Evolutionary conservation across 2,888 invertebrate species (phyloP), one percentile per base, ranked within the genome.

Genomic region (Cheilosia vernalis): DNA sequence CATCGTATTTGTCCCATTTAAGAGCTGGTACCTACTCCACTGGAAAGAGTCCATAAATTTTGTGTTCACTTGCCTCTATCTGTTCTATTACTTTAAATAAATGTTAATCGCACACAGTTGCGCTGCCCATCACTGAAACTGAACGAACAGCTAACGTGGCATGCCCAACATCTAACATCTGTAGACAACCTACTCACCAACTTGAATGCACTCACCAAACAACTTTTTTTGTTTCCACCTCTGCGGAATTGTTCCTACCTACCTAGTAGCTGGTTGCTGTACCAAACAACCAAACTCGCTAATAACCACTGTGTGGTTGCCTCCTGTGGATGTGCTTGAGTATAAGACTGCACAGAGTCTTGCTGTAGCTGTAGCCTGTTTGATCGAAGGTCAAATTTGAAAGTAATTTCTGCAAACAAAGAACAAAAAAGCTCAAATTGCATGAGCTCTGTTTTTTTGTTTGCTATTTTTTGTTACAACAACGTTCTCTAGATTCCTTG

Each of bases 331-430:
- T 61, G 51, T 51, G 61, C 55, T 63, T 33, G 49, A 27, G 7
- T 7, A 30, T 7, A 30, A 73, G n/a, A 63, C 21, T 63, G 44
- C 30, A 6, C 61, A 9, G 33, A 9, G 49, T 30, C 15, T 44
- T 17, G 55, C 47, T 44, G 66, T 66, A 47, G 58, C 30, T 24
- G 66, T 53, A 77, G 69, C 61, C 66, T 76, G 67, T 77, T 69
- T 77, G 77, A 69, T 77, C 77, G 77, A 77, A 77, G 77, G 77
- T 77, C 61, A 77, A 61, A 69, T 69, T 77, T 69, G 77, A 77
- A 77, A 77, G 77, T 77, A 69, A 69, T 69, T 77, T 77, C 69
- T 56, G 69, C 77, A 69, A 60, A 77, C 77, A 77, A 77, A 77
- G 77, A 60, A 63, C 61, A n/a, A 47, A 24, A 56, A 44, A 44